A percentile compares a stretch with the other conserved stretches of the same genome.
phyloP scores from a whole-genome alignment of 2,888 invertebrate genomes.

The Heteromyza rotundicornis region DNA sequence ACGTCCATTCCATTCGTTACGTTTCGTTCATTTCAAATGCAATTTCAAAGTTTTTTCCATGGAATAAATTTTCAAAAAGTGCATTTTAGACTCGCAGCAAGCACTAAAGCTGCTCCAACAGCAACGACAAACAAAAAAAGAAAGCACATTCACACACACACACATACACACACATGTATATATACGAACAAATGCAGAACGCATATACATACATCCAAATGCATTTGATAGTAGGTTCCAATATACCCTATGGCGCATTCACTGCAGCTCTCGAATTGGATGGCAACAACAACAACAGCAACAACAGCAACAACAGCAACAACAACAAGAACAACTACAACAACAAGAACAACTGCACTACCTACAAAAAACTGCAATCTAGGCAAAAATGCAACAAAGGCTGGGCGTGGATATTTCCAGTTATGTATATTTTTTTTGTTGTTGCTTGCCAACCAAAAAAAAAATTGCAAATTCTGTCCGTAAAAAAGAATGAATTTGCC shows the following conservation, averaged over 20 bases:
- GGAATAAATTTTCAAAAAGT: conserved; percentile 38
- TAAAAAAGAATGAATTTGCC: background rate
- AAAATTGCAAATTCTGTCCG: background rate
- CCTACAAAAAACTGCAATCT: conserved; percentile 56
- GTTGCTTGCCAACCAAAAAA: background rate
- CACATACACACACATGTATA: background rate
- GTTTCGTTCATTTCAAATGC: conserved; percentile 49
- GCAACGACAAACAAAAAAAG: background rate
- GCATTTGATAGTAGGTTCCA: conserved; percentile 20
- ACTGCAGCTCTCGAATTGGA: too few species aligned
- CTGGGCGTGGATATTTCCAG: conserved; percentile 36
- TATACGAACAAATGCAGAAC: background rate
- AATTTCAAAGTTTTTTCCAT: conserved; percentile 47
- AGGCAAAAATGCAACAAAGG: conserved; percentile 55
- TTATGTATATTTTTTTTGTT: background rate
- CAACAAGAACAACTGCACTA: too few species aligned
- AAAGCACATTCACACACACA: background rate
- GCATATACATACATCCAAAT: background rate
- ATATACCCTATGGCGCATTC: background rate
- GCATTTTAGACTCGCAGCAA: conserved; percentile 46
- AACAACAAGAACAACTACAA: too few species aligned
- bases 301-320: too few species aligned
- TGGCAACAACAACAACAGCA: too few species aligned
- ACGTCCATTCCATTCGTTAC: conserved; percentile 3
- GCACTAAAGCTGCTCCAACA: background rate